Evolutionary conservation across 2,888 invertebrate species (phyloP).

Genomic region (Sinotaia quadrata): DNA sequence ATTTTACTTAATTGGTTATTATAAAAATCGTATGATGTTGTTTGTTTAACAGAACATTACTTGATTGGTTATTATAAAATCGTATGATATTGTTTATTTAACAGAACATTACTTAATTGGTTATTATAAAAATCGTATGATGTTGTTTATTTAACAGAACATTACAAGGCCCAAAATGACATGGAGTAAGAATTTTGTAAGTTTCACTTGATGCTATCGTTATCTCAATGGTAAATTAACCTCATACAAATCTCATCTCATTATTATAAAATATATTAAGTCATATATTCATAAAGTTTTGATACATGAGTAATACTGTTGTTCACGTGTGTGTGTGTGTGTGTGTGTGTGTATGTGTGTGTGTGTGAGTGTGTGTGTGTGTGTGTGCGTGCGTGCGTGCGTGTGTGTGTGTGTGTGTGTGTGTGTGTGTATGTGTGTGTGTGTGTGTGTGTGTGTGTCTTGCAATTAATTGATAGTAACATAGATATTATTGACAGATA

Average conservation of each 20-base stretch:
- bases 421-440: not conserved
- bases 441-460: conserved; percentile 2
- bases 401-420: conserved; percentile 1
- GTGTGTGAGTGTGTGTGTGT: not conserved
- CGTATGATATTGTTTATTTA: no score
- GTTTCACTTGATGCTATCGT: conserved; percentile 5
- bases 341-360: not conserved
- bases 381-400: conserved; percentile 1
- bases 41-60: not conserved
- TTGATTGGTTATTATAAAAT: no score
- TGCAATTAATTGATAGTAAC: no score
- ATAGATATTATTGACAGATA: no score
- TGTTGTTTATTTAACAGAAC: conserved; percentile 21
- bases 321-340: not conserved
- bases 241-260: not conserved
- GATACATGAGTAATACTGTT: no score
- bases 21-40: no score
- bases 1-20: no score
- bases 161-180: conserved; percentile 24
- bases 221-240: not conserved
- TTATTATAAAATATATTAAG: no score
- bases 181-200: conserved; percentile 32
- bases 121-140: no score
- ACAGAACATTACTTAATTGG: no score
- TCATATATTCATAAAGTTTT: no score